These are phyloP conservation scores for Julus scandinavius DNA, from an alignment of 2,888 invertebrate species.

Conservation along the genomic window DNA sequence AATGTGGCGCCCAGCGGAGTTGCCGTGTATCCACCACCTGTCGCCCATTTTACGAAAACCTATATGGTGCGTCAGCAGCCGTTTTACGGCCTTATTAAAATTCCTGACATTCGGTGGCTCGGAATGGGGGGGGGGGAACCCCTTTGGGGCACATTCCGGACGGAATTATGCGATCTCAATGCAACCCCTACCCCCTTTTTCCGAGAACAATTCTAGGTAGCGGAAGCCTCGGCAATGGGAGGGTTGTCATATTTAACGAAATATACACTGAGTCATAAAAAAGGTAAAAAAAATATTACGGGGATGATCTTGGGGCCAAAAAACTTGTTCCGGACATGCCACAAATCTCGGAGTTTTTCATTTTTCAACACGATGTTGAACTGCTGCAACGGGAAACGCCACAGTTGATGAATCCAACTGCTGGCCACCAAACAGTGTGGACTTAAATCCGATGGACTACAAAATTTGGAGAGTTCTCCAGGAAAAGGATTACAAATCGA, in stretches of 20 bases:
- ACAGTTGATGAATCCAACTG: too few species aligned
- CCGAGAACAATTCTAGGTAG: neutral
- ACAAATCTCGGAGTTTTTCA: too few species aligned
- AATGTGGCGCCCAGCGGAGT: neutral
- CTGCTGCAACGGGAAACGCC: too few species aligned
- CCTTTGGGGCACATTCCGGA: neutral
- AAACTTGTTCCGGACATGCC: too few species aligned
- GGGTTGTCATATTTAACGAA: neutral
- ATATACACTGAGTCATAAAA: too few species aligned
- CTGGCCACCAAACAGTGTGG: too few species aligned
- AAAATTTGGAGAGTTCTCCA: too few species aligned
- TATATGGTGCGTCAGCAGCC: constrained; percentile 14
- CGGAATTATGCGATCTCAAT: neutral
- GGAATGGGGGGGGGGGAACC: neutral
- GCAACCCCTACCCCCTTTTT: neutral
- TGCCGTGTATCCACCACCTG: constrained; percentile 28
- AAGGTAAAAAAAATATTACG: too few species aligned
- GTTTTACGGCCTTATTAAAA: constrained; percentile 30
- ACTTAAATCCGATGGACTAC: too few species aligned
- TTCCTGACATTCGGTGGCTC: neutral
- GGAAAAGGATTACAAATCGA: too few species aligned
- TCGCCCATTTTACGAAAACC: neutral
- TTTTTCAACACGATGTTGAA: too few species aligned
- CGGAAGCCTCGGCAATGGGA: neutral
- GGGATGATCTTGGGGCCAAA: too few species aligned